Evolutionary conservation across 2,888 invertebrate species (phyloP), one percentile per base, ranked within the genome.

Genomic region (Leuctra nigra): DNA sequence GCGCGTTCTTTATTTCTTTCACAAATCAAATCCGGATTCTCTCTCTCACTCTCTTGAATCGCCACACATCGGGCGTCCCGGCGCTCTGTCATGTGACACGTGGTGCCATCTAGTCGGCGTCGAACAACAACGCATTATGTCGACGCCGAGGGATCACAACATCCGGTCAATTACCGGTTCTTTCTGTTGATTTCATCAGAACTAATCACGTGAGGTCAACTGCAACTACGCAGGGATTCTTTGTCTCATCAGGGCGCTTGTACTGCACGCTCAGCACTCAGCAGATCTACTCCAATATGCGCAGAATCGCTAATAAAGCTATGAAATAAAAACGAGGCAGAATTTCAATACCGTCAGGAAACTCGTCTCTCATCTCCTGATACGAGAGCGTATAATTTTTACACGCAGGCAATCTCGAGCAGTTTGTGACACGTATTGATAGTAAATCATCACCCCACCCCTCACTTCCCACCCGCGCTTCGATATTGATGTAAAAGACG

Each of bases 401-500:
- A 50, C 22, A 20, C 14, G 50, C 18, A 29, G 29, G 20, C 50
- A 29, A 50, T 50, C 50, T 35, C 33, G 18, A 13, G 35, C 50
- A 16, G 35, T 33, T 9, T 18, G 16, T 50, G 50, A 50, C 50
- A 50, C 50, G 50, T 50, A 50, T 50, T 50, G 50, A 50, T 35
- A 50, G 50, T 50, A 50, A 50, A 50, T 50, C 50, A 50, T 50
- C 29, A 20, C 22, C 13, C 44, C 44, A 16, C 44, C 44, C 44
- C 11, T 23, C 22, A 20, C 44, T 23, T 23, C 3, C 20, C 44
- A 2, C 16, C 35, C 35, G 35, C 11, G 22, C 35, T 50, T 50
- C 35, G 23, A 50, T 50, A 50, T 50, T 50, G 50, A 50, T 50
- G 50, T 50, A 50, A 50, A 50, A 50, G 50, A 50, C 50, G 50